phyloP scores from a whole-genome alignment of 2,797 vertebrate genomes.

The Forpus xanthops region DNA sequence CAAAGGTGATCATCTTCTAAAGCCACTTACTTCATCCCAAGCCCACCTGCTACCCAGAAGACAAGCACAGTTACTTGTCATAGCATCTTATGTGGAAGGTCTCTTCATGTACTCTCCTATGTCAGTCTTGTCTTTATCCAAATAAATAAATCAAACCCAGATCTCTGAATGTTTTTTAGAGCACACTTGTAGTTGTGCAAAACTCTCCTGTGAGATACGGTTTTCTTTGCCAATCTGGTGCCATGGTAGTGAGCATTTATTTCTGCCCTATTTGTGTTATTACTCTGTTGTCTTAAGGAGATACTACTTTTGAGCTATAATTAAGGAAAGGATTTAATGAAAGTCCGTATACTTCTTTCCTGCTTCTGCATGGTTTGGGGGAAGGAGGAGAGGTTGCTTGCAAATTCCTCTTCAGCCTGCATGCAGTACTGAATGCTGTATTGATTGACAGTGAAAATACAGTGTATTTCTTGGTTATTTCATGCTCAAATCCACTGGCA shows the following conservation, averaged over 20 bases:
- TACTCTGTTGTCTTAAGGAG: background rate
- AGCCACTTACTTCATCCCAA: background rate
- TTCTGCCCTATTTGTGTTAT: background rate
- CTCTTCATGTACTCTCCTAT: fast-evolving
- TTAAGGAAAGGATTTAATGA: background rate
- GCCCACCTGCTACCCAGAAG: background rate
- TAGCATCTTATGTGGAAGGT: background rate
- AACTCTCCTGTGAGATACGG: background rate
- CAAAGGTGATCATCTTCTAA: background rate
- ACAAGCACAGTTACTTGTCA: background rate
- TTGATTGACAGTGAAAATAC: background rate
- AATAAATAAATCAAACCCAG: background rate
- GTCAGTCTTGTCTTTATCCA: background rate
- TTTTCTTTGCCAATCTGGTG: background rate
- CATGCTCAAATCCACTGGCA: background rate
- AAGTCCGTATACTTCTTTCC: background rate
- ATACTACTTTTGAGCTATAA: background rate
- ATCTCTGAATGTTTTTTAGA: background rate
- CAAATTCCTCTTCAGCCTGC: background rate
- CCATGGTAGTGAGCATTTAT: background rate
- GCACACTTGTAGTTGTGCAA: fast-evolving
- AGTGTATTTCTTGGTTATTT: background rate
- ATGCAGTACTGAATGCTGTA: fast-evolving
- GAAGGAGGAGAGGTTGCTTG: background rate
- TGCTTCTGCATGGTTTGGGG: background rate